phyloP scores from a whole-genome alignment of 2,113 vertebrate species.

The Chlamydotis undulata region DNA sequence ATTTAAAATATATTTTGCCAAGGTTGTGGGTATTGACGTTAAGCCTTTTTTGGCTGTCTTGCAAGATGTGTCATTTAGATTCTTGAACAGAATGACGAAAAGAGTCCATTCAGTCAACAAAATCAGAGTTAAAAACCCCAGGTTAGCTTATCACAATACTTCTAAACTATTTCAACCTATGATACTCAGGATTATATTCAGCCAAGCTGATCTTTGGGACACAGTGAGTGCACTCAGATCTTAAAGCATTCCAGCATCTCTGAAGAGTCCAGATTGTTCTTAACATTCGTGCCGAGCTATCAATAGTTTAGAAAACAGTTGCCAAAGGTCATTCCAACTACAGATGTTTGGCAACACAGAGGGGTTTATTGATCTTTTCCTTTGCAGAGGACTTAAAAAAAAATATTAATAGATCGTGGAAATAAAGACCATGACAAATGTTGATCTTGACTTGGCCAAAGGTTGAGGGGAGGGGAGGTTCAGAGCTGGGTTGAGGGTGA shows the following conservation, averaged over 20 bases:
- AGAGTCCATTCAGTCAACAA: background rate
- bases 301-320: constrained; percentile 44
- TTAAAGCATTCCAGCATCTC: background rate
- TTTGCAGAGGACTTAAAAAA: background rate
- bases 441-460: background rate
- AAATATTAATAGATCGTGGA: background rate
- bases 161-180: background rate
- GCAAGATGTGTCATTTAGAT: background rate
- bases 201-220: background rate
- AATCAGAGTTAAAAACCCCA: background rate
- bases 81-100: background rate
- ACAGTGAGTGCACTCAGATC: background rate
- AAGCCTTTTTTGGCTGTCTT: background rate
- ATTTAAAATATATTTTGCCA: background rate
- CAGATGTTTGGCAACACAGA: background rate
- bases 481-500: background rate
- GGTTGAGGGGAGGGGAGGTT: fast-evolving
- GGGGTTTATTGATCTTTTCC: constrained; percentile 16
- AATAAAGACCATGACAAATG: background rate
- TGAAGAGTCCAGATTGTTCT: constrained; percentile 17
- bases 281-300: background rate
- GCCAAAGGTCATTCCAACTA: constrained; percentile 37
- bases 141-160: background rate
- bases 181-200: background rate
- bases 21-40: background rate